Base-by-base conservation (phyloP, 2,888 invertebrate species). In the Erpobdella octoculata region DNA sequence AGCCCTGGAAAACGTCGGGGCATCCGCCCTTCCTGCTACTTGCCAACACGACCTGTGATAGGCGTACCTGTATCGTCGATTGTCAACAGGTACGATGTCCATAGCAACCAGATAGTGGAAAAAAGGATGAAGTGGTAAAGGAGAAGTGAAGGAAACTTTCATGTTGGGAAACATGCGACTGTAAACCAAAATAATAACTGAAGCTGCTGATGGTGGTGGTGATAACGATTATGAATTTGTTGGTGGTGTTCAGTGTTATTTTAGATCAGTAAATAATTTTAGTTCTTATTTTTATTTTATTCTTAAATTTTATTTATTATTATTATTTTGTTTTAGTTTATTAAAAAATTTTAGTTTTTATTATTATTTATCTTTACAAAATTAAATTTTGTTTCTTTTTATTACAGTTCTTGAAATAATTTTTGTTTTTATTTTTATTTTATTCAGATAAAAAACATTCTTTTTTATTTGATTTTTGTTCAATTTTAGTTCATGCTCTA, bases 41-140 rank as follows among this genome's bases (percentile, higher is more conserved):
- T 95, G 87, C 96, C 96, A 97, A 70, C 93, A 93, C 77, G 93
- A 94, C 80, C 94, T 89, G 87, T 96, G 96, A 87, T 97, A 96
- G 77, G 96, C 95, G 87, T 97, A 97, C 37, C 95, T 88, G 75
- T 83, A 83, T 72, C 96, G 88, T 85, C 95, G 92, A 85, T 91
- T 91, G 86, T 97, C 96, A 81, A 96, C 92, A 73, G 95, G 94
- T 75, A 95, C 91, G 81, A 97, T 92, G 86, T 97, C 96, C 87
- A 97, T 88, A 78, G 95, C 87, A 72, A 97, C 94, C 71, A 91
- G 31, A 72, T 66, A 59, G 84, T 88, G 1, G 87, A 84, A 71
- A 88, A 86, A n/a, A 62, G 68, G 87, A 96, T 94, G 75, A 93
- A 92, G 75, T 93, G 92, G 38, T 0, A 76, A 95, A 89, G 79